phyloP scores from a whole-genome alignment of 2,888 invertebrate species.

The Periphyllus acericola region DNA sequence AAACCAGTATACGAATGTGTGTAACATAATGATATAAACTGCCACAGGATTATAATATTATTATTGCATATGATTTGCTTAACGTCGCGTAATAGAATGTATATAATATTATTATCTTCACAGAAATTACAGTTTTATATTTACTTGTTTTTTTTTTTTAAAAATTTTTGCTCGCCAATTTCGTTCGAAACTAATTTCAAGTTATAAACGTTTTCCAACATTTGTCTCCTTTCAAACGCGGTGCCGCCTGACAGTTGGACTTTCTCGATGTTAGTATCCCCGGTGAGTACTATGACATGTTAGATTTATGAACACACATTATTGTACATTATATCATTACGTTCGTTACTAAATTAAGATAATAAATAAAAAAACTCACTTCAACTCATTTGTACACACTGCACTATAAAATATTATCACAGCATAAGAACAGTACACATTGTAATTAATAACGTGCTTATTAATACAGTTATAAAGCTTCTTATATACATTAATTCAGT shows the following conservation, averaged over 20 bases:
- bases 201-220: slow-evolving; percentile 22
- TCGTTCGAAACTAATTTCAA: slow-evolving; percentile 19
- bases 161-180: background rate
- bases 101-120: too few species aligned
- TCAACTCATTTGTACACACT: slow-evolving; percentile 11
- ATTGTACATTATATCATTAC: slow-evolving; percentile 9
- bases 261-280: slow-evolving; percentile 31
- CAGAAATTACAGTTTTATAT: too few species aligned
- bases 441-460: slow-evolving; percentile 27
- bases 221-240: background rate
- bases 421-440: background rate
- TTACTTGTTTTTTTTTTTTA: too few species aligned
- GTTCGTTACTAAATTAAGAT: slow-evolving; percentile 20
- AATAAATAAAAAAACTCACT: slow-evolving; percentile 27
- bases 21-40: too few species aligned
- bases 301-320: slow-evolving; percentile 25
- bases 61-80: too few species aligned
- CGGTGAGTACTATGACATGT: slow-evolving; percentile 38
- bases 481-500: background rate
- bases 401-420: slow-evolving; percentile 36
- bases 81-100: too few species aligned
- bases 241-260: slow-evolving; percentile 24
- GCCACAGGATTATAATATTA: too few species aligned
- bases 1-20: too few species aligned
- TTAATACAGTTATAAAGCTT: background rate